phyloP scores from a whole-genome alignment of 2,888 invertebrate genomes.

The Nomada hirtipes region DNA sequence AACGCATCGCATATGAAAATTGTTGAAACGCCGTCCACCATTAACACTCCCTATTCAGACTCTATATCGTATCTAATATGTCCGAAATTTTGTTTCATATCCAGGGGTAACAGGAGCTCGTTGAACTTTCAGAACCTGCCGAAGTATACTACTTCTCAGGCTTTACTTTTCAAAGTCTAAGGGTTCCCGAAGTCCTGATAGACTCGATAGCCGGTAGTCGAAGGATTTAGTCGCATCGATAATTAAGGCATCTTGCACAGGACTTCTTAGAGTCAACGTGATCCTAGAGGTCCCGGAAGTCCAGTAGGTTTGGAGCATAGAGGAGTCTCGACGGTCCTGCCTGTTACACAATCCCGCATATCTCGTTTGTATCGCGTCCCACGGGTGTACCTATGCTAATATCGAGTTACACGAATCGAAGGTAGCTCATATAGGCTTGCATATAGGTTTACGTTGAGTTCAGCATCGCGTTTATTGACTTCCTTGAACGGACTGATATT shows the following conservation, averaged over 20 bases:
- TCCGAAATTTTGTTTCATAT: too few relatives aligned
- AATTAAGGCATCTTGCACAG: too few relatives aligned
- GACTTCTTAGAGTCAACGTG: too few relatives aligned
- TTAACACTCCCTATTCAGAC: too few relatives aligned
- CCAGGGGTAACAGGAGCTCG: neutral
- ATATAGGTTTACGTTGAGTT: neutral
- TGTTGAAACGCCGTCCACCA: too few relatives aligned
- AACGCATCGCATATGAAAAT: too few relatives aligned
- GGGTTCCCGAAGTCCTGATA: neutral
- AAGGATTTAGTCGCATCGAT: too few relatives aligned
- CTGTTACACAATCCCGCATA: constrained; percentile 33
- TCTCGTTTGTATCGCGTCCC: constrained; percentile 15
- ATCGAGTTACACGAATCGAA: constrained; percentile 7
- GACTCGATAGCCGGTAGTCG: neutral
- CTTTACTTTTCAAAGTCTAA: neutral
- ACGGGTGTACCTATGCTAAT: constrained; percentile 24
- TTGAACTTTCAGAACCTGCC: neutral
- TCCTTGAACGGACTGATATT: neutral
- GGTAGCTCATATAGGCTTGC: neutral
- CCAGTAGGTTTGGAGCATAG: neutral
- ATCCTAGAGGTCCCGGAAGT: neutral
- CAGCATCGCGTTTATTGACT: neutral
- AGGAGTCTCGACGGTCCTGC: constrained; percentile 1
- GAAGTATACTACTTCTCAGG: neutral
- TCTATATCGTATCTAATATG: too few relatives aligned